phyloP scores from a whole-genome alignment of 2,113 vertebrate genomes.

The Anhinga rufa region DNA sequence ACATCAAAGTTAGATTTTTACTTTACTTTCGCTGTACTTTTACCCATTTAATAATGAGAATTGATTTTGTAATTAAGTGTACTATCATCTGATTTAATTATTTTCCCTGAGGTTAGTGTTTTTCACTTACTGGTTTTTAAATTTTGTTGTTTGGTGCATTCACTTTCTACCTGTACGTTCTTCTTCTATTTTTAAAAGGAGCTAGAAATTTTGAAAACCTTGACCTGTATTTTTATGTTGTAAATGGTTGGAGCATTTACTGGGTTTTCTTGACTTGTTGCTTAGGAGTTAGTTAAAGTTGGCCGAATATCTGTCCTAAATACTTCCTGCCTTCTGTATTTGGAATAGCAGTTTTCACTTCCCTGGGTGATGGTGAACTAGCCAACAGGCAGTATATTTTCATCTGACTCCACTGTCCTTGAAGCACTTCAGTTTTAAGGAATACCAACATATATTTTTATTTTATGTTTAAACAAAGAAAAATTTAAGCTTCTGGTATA shows the following conservation, averaged over 20 bases:
- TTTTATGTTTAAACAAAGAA: neutral
- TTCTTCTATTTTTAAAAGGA: neutral
- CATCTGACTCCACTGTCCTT: constrained; percentile 3
- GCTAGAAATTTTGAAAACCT: neutral
- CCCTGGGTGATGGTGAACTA: neutral
- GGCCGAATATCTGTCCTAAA: constrained; percentile 45
- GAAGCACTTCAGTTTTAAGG: neutral
- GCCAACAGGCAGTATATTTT: constrained; percentile 35
- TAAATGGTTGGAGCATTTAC: neutral
- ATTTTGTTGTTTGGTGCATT: neutral
- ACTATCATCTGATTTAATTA: neutral
- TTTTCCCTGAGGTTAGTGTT: neutral
- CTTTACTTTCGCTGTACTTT: neutral
- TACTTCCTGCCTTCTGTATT: neutral
- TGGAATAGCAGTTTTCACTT: neutral
- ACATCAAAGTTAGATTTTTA: neutral
- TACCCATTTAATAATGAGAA: neutral
- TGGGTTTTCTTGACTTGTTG: constrained; percentile 23
- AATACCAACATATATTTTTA: neutral
- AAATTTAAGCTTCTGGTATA: neutral
- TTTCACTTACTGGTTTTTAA: neutral
- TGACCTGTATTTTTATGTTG: neutral
- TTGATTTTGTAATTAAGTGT: neutral
- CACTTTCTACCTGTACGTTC: neutral
- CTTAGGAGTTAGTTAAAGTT: constrained; percentile 19